phyloP scores from a whole-genome alignment of 2,888 invertebrate species.

The Eretmocerus hayati region DNA sequence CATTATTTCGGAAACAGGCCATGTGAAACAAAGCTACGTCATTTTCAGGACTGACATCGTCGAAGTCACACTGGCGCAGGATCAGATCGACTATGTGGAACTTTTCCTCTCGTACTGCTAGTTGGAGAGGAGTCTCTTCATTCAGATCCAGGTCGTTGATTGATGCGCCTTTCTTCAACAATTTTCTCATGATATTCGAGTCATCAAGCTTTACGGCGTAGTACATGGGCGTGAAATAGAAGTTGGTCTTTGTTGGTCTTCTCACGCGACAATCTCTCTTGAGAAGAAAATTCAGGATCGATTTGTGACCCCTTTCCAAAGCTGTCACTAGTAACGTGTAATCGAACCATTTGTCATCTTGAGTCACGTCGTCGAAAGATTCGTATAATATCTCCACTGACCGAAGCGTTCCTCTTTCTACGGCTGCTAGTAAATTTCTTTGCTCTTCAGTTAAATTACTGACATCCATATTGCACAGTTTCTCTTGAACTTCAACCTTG shows the following conservation, averaged over 20 bases:
- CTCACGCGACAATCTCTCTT: slow-evolving; percentile 7
- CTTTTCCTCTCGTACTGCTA: slow-evolving; percentile 2
- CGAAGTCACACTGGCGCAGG: too few relatives aligned
- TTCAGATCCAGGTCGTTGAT: slow-evolving; percentile 10
- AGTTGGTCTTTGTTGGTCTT: slow-evolving; percentile 1
- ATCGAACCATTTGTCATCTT: slow-evolving; percentile 7
- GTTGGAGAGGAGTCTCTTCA: slow-evolving; percentile 4
- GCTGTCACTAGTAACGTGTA: slow-evolving; percentile 8
- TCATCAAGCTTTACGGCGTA: slow-evolving; percentile 6
- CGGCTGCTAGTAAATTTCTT: too few relatives aligned
- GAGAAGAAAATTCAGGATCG: slow-evolving; percentile 4
- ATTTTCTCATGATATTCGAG: background rate
- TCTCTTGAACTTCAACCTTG: too few relatives aligned
- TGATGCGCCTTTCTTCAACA: slow-evolving; percentile 6
- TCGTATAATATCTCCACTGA: too few relatives aligned
- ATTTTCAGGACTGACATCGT: too few relatives aligned
- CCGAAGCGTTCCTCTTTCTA: too few relatives aligned
- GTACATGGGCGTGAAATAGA: slow-evolving; percentile 9
- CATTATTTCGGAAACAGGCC: too few relatives aligned
- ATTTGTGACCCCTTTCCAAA: slow-evolving; percentile 4
- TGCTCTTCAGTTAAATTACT: too few relatives aligned
- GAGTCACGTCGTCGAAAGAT: slow-evolving; percentile 1
- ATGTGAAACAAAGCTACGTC: too few relatives aligned
- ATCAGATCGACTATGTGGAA: slow-evolving; percentile 7
- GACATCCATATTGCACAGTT: too few relatives aligned